Percentiles rank a stretch among this genome's conserved stretches.
Conservation (phyloP, 1,140 invertebrate species). For the Halesus radiatus region DNA sequence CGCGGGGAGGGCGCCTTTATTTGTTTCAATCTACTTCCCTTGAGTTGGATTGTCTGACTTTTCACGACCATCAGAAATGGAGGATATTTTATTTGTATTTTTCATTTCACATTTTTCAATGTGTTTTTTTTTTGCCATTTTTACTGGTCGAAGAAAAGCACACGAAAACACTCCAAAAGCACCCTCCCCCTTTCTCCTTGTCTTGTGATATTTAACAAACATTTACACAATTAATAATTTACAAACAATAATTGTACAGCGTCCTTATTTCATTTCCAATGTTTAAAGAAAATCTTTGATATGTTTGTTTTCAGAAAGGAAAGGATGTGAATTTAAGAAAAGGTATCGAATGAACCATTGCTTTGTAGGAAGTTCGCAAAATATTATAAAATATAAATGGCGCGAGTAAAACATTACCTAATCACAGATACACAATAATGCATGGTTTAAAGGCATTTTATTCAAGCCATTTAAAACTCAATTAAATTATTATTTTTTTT, state of each 20-base stretch:
- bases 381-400: too few species aligned
- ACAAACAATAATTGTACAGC: constrained; percentile 37
- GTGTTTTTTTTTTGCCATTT: too few species aligned
- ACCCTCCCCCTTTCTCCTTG: background rate
- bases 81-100: background rate
- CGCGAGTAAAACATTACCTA: too few species aligned
- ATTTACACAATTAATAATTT: constrained; percentile 29
- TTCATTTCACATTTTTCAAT: background rate
- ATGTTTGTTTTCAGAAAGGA: constrained; percentile 20
- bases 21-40: too few species aligned
- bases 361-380: too few species aligned
- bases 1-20: background rate
- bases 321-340: background rate
- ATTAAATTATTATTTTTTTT: too few species aligned
- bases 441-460: too few species aligned
- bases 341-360: too few species aligned
- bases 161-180: background rate
- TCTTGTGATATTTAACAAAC: constrained; percentile 23
- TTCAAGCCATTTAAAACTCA: too few species aligned
- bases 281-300: constrained; percentile 12
- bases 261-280: constrained; percentile 8
- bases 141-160: too few species aligned
- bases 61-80: constrained; percentile 1
- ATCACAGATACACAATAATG: too few species aligned
- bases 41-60: background rate